Evolutionary conservation across 2,888 invertebrate genomes (phyloP), one percentile per base, ranked within the genome.

Genomic region (Margaritifera margaritifera): DNA sequence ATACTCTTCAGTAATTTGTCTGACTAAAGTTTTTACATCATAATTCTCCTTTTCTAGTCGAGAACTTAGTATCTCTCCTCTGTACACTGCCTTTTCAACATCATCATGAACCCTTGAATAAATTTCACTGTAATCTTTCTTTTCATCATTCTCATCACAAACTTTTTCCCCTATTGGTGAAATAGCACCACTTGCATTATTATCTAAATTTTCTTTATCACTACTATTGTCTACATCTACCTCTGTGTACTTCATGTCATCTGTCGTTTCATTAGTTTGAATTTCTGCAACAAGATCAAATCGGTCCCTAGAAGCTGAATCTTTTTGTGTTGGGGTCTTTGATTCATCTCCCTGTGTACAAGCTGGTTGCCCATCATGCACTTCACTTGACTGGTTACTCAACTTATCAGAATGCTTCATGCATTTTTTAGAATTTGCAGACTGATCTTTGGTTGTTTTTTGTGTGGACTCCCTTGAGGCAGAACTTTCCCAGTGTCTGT

Each of bases 1-100:
- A 75, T 80, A 80, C 57, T 84, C 84, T 59, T 73, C 65, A 6
- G 80, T 78, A 18, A 79, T 62, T 62, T 80, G 76, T 31, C 69
- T 69, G 25, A 77, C 62, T 6, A 82, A 52, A 19, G 71, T 62
- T 51, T 71, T 70, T 5, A 75, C 69, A 57, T 67, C 68, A 51
- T 72, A 62, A 31, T 81, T 75, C 60, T 83, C 80, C 24, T 66
- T 59, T 62, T 79, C 72, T 19, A 86, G 57, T 55, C 76, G 77
- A 51, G 68, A 62, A 65, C 64, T 72, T 11, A 81, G 56, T 52
- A 74, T 63, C 53, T 81, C 72, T 20, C 80, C 77, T 62, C 79
- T 74, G 6, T 64, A 64, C 0, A 81, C 62, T 11, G 84, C 80
- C 57, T 62, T 66, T 59, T 80, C 68, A 42, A 85, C 50, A 63